Evolutionary conservation across 2,113 vertebrate species (phyloP).

Genomic region (Marcusenius ussheri): DNA sequence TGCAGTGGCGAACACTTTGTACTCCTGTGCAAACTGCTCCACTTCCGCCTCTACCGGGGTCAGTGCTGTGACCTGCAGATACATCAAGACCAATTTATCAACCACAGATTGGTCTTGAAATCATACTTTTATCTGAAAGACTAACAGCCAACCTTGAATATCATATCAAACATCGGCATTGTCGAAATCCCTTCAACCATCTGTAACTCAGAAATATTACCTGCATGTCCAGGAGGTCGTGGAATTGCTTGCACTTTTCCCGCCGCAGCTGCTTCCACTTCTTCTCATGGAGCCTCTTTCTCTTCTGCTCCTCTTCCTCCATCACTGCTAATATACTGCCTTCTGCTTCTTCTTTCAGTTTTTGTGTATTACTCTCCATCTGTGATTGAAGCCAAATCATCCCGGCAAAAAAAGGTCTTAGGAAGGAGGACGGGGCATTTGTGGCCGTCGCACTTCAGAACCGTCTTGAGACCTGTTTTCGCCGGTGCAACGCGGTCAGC

Average conservation of each 20-base stretch:
- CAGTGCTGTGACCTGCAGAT: constrained; percentile 62
- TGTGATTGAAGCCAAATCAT: constrained; percentile 34
- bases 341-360: constrained; percentile 64
- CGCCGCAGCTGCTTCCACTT: constrained; percentile 46
- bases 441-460: too few relatives aligned
- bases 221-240: constrained; percentile 63
- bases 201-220: constrained; percentile 40
- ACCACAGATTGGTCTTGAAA: background rate
- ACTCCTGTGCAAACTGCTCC: constrained; percentile 61
- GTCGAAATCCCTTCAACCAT: background rate
- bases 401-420: background rate
- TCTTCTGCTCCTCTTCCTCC: constrained; percentile 54
- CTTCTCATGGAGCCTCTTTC: constrained; percentile 46
- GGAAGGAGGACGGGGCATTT: background rate
- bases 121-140: background rate
- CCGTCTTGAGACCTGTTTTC: too few relatives aligned
- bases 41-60: constrained; percentile 51
- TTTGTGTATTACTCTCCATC: constrained; percentile 57
- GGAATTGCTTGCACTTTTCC: constrained; percentile 54
- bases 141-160: background rate
- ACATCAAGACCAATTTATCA: background rate
- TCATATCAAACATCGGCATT: background rate
- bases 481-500: too few relatives aligned
- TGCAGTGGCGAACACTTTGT: constrained; percentile 66
- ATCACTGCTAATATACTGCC: constrained; percentile 50